Conservation (phyloP, 2,797 vertebrate genomes). For the Gouania willdenowi region DNA sequence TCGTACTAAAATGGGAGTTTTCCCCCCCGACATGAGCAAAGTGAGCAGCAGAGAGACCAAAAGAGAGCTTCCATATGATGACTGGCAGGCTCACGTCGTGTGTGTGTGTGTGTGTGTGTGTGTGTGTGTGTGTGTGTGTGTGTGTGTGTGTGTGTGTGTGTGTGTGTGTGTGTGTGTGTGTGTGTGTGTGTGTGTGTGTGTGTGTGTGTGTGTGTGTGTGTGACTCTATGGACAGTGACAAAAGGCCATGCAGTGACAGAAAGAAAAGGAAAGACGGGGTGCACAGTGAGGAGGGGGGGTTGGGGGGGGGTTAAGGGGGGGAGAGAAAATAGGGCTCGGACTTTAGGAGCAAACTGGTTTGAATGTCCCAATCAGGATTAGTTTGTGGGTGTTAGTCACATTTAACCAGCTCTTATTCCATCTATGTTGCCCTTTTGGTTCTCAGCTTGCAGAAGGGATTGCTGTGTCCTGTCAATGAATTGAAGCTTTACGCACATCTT, state of each 20-base stretch:
- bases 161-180: too few species aligned
- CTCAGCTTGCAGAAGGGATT: too few species aligned
- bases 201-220: constrained; percentile 54
- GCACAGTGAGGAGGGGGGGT: constrained; percentile 33
- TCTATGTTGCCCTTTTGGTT: too few species aligned
- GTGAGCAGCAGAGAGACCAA: constrained; percentile 43
- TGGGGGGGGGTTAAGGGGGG: constrained; percentile 37
- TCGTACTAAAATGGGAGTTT: constrained; percentile 57
- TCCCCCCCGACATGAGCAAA: constrained; percentile 60
- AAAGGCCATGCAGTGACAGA: constrained; percentile 84
- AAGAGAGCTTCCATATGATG: constrained; percentile 53
- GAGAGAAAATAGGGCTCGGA: constrained; percentile 58
- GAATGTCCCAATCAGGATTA: too few species aligned
- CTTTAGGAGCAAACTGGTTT: constrained; percentile 92
- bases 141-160: too few species aligned
- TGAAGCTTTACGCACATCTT: too few species aligned
- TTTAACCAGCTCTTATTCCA: constrained; percentile 78
- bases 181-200: too few species aligned
- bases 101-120: too few species aligned
- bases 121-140: too few species aligned
- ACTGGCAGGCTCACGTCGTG: constrained; percentile 52
- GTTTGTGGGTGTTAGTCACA: constrained; percentile 75
- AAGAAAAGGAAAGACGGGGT: constrained; percentile 67
- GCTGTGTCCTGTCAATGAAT: too few species aligned
- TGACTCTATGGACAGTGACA: constrained; percentile 53